A percentile compares a stretch with the other conserved stretches of the same genome.
Evolutionary conservation across 2,888 invertebrate genomes (phyloP).

Genomic region (Mongoloraphidia duomilia): DNA sequence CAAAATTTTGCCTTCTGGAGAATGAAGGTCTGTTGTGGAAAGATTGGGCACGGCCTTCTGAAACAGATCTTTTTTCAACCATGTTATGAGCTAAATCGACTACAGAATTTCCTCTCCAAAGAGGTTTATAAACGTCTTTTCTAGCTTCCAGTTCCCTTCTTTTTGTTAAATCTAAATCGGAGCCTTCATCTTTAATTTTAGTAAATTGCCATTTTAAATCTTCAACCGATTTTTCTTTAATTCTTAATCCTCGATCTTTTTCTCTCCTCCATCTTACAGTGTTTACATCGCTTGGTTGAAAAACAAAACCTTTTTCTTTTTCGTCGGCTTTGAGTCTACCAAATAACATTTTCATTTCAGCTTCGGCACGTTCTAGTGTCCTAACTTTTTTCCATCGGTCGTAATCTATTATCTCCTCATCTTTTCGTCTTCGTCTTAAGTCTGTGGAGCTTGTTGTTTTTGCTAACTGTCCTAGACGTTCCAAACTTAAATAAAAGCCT

Average conservation of each 20-base stretch:
- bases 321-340: slow-evolving; percentile 63
- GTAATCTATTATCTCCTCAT: slow-evolving; percentile 72
- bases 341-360: slow-evolving; percentile 64
- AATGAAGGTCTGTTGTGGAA: not conserved
- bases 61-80: slow-evolving; percentile 41
- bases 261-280: slow-evolving; percentile 64
- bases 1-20: slow-evolving; percentile 27
- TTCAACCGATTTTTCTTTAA: slow-evolving; percentile 77
- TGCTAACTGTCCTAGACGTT: slow-evolving; percentile 71
- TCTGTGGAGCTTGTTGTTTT: slow-evolving; percentile 55
- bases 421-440: slow-evolving; percentile 54
- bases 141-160: slow-evolving; percentile 30
- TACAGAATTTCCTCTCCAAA: slow-evolving; percentile 75
- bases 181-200: slow-evolving; percentile 39
- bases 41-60: slow-evolving; percentile 26
- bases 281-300: slow-evolving; percentile 58
- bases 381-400: slow-evolving; percentile 76
- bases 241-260: slow-evolving; percentile 58
- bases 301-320: slow-evolving; percentile 70
- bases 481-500: slow-evolving; percentile 71
- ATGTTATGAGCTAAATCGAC: slow-evolving; percentile 62
- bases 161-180: slow-evolving; percentile 32
- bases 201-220: slow-evolving; percentile 68
- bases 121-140: slow-evolving; percentile 61
- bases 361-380: slow-evolving; percentile 64